Evolutionary conservation across 2,113 vertebrate species (phyloP), one percentile per base, ranked within the genome.

Genomic region (Martes martes): DNA sequence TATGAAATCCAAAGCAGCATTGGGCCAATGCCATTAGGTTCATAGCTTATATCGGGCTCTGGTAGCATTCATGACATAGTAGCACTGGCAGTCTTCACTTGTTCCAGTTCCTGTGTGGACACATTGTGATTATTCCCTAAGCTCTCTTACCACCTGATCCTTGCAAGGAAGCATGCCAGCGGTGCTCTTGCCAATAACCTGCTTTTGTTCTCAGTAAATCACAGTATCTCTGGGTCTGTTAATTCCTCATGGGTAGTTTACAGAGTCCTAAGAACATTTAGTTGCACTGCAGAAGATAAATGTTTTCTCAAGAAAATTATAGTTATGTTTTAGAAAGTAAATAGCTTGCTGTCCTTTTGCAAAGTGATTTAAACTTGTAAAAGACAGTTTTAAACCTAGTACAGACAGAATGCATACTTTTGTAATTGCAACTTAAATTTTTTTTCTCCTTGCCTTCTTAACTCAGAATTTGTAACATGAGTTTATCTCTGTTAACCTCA

Each of bases 321-420:
- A 55, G 0, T 69, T 89, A 61, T 55, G 31, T 47, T 91, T 93
- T 96, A 78, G 65, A 79, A 95, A 86, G 28, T 76, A 89, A 95
- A 65, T 42, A 36, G 8, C 71, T 89, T 91, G 8, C 36, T 81
- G 24, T 90, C 33, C 50, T 59, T 94, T 94, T 92, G 21, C 90
- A 92, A 97, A 80, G 11, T 91, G 81, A 92, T 83, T 94, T 6
- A 21, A 50, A 74, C 50, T 90, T 52, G 73, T 94, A 79, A 97
- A 94, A 81, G 61, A 52, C 11, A 26, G 13, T 82, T 96, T 92
- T 89, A 92, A 73, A 94, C 73, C n/a, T 92, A 57, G 57, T 39
- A 89, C 65, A 82, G 73, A 89, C 11, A 57, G 14, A 59, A 31
- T 81, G 42, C 85, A 80, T 36, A 8, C 21, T 85, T 63, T 52